A percentile compares a stretch with the other conserved stretches of the same genome.
Evolutionary conservation across 2,113 vertebrate species (phyloP).

Genomic region (Heterocephalus glaber): DNA sequence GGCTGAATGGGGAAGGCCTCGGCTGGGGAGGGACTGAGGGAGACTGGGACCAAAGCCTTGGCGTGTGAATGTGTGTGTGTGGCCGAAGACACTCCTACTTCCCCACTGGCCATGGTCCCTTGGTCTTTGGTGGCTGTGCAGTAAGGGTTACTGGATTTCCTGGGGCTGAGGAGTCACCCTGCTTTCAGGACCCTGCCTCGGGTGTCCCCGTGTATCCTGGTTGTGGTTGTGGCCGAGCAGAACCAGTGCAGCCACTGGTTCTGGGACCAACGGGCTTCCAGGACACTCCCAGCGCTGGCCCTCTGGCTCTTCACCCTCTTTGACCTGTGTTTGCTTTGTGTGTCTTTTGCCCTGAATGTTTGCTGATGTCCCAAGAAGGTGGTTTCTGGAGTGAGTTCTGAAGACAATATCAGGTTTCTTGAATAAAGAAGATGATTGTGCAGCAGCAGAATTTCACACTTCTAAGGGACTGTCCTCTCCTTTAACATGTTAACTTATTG

Average conservation of each 20-base stretch:
- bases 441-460: slow-evolving; percentile 23
- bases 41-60: not conserved
- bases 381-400: slow-evolving; percentile 30
- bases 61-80: not conserved
- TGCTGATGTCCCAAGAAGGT: not conserved
- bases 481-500: not conserved
- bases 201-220: not conserved
- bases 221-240: not conserved
- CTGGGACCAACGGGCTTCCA: not conserved
- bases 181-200: not conserved
- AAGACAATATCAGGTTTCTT: slow-evolving; percentile 13
- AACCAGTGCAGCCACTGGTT: no score
- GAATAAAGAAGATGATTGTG: slow-evolving; percentile 38
- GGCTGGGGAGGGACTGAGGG: not conserved
- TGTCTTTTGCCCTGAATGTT: not conserved
- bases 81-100: not conserved
- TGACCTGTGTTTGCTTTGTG: not conserved
- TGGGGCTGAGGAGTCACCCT: not conserved
- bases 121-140: not conserved
- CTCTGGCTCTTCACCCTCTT: not conserved
- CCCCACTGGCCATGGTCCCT: not conserved
- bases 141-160: not conserved
- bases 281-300: not conserved
- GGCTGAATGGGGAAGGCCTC: not conserved
- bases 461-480: not conserved